These are phyloP conservation scores for Euzophera pinguis DNA, from an alignment of 2,888 invertebrate genomes.

Conservation along the genomic window DNA sequence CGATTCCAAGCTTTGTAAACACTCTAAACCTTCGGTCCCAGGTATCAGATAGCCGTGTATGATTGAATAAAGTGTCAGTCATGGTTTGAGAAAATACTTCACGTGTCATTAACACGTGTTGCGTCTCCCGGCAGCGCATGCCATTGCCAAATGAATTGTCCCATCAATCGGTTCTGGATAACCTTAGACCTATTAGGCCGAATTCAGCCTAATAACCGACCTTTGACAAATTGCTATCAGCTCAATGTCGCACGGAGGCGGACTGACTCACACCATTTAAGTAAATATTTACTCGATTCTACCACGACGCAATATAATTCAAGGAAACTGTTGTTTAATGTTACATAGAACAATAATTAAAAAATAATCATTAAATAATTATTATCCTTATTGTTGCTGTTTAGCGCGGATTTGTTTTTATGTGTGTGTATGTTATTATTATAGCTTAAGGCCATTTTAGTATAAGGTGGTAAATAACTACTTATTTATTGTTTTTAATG, in stretches of 20 bases:
- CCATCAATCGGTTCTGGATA: constrained; percentile 53
- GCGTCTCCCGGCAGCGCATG: background rate
- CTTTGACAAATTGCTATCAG: constrained; percentile 53
- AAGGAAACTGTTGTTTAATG: constrained; percentile 10
- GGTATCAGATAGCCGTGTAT: too few species aligned
- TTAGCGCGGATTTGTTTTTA: too few species aligned
- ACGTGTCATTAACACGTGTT: background rate
- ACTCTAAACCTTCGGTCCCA: too few species aligned
- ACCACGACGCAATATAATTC: constrained; percentile 3
- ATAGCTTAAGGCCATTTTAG: too few species aligned
- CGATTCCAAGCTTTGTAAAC: too few species aligned
- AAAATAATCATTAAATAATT: too few species aligned
- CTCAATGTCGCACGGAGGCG: constrained; percentile 51
- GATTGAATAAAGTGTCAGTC: background rate
- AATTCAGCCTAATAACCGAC: constrained; percentile 56
- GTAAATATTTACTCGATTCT: constrained; percentile 13
- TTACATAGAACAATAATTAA: too few species aligned
- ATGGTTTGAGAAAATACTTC: background rate
- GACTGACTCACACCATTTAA: constrained; percentile 28
- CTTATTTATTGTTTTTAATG: too few species aligned
- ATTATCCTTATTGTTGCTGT: too few species aligned
- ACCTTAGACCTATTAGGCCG: constrained; percentile 59
- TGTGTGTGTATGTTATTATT: too few species aligned
- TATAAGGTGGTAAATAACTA: too few species aligned
- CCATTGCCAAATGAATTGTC: constrained; percentile 63